Conservation (phyloP, 2,113 vertebrate genomes). For the Psittacara wagleri region DNA sequence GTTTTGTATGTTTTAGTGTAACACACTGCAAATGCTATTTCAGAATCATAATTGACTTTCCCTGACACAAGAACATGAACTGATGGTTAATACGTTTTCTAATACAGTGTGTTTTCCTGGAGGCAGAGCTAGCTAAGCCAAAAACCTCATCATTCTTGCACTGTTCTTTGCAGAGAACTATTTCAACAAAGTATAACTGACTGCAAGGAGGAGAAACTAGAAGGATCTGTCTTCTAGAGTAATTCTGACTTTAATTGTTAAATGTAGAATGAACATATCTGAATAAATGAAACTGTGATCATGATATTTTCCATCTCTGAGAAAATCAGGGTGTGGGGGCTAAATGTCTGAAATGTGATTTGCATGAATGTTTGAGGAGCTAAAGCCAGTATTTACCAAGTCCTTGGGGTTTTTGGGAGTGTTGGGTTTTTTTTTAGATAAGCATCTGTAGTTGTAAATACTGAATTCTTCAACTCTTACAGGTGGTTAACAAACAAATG, state of each 20-base stretch:
- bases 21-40: not conserved
- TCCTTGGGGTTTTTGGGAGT: too few species aligned
- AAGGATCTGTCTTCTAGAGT: not conserved
- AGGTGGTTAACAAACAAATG: not conserved
- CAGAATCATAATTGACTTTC: not conserved
- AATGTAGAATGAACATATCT: not conserved
- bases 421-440: not conserved
- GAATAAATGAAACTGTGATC: not conserved
- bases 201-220: not conserved
- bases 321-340: not conserved
- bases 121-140: not conserved
- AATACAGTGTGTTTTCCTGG: not conserved
- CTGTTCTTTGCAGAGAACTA: not conserved
- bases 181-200: not conserved
- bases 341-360: not conserved
- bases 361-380: not conserved
- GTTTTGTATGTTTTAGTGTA: not conserved
- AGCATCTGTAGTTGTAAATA: not conserved
- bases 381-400: not conserved
- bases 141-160: not conserved
- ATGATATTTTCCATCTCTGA: not conserved
- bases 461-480: not conserved
- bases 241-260: not conserved
- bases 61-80: not conserved
- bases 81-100: not conserved